These are phyloP conservation scores for Amphipoea oculea DNA, from an alignment of 2,888 invertebrate species.

Conservation along the genomic window DNA sequence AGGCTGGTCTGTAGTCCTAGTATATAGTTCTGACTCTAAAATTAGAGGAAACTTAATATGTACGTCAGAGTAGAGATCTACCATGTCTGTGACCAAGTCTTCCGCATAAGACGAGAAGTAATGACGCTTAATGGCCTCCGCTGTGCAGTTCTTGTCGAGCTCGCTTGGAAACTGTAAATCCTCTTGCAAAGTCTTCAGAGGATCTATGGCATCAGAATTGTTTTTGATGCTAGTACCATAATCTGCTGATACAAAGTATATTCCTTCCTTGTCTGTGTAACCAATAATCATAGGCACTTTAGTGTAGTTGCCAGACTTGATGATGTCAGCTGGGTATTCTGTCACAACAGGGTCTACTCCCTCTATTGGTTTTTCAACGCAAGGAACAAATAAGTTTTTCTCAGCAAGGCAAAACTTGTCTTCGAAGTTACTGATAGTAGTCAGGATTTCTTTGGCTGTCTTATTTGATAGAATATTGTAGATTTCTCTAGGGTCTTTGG, in stretches of 20 bases:
- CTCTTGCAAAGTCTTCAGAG: slow-evolving; percentile 73
- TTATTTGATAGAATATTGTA: slow-evolving; percentile 79
- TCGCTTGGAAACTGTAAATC: slow-evolving; percentile 82
- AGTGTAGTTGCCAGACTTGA: slow-evolving; percentile 82
- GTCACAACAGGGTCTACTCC: slow-evolving; percentile 82
- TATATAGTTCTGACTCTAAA: slow-evolving; percentile 81
- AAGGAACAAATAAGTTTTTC: slow-evolving; percentile 82
- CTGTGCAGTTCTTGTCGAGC: slow-evolving; percentile 77
- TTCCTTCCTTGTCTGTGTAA: slow-evolving; percentile 84
- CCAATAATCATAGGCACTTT: slow-evolving; percentile 88
- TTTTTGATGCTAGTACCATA: slow-evolving; percentile 80
- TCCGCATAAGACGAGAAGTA: slow-evolving; percentile 81
- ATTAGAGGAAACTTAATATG: slow-evolving; percentile 85
- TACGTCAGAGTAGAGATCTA: slow-evolving; percentile 84
- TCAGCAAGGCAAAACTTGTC: slow-evolving; percentile 81
- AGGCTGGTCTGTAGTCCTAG: slow-evolving; percentile 80
- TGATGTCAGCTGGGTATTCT: slow-evolving; percentile 79
- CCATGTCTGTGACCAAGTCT: slow-evolving; percentile 85
- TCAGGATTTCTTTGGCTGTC: slow-evolving; percentile 78
- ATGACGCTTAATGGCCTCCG: slow-evolving; percentile 74
- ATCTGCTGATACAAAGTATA: slow-evolving; percentile 82
- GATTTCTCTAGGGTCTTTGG: slow-evolving; percentile 81
- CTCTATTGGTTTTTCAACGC: slow-evolving; percentile 81
- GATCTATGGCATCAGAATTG: slow-evolving; percentile 68
- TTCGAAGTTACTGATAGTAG: slow-evolving; percentile 77